Conservation (phyloP, 2,888 invertebrate species). For the Autographa pulchrina region DNA sequence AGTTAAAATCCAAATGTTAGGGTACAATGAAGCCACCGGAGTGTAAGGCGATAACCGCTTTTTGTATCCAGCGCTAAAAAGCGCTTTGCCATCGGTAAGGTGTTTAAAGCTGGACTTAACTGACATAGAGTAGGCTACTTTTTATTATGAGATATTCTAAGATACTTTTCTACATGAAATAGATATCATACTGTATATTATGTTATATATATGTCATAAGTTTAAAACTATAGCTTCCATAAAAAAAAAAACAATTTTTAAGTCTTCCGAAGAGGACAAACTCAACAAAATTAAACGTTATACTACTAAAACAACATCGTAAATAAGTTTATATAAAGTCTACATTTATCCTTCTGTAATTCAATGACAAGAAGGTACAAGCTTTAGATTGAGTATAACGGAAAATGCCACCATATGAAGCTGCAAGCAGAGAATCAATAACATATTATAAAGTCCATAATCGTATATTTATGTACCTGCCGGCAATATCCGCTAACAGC, state of each 20-base stretch:
- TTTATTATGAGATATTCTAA: too few relatives aligned
- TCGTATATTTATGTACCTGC: slow-evolving; percentile 1
- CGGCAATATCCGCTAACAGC: slow-evolving; percentile 6
- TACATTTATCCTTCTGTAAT: too few relatives aligned
- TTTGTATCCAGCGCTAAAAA: slow-evolving; percentile 59
- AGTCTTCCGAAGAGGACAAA: too few relatives aligned
- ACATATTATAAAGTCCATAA: slow-evolving; percentile 1
- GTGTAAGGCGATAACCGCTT: slow-evolving; percentile 71
- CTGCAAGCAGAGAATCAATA: background rate
- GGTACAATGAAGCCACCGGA: slow-evolving; percentile 56
- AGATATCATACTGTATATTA: too few relatives aligned
- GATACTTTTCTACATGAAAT: too few relatives aligned
- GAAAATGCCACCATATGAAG: background rate
- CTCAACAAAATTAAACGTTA: too few relatives aligned
- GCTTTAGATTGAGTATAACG: background rate
- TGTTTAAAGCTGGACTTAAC: slow-evolving; percentile 49
- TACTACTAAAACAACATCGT: too few relatives aligned
- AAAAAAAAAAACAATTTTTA: too few relatives aligned
- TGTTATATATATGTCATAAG: too few relatives aligned
- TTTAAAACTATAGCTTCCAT: too few relatives aligned
- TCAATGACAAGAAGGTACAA: background rate
- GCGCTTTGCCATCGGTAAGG: slow-evolving; percentile 59
- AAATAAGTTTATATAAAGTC: too few relatives aligned
- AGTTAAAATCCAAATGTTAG: slow-evolving; percentile 54
- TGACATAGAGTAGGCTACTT: slow-evolving; percentile 12